Evolutionary conservation across 2,888 invertebrate species (phyloP).

Genomic region (Meteorus cinctellus): DNA sequence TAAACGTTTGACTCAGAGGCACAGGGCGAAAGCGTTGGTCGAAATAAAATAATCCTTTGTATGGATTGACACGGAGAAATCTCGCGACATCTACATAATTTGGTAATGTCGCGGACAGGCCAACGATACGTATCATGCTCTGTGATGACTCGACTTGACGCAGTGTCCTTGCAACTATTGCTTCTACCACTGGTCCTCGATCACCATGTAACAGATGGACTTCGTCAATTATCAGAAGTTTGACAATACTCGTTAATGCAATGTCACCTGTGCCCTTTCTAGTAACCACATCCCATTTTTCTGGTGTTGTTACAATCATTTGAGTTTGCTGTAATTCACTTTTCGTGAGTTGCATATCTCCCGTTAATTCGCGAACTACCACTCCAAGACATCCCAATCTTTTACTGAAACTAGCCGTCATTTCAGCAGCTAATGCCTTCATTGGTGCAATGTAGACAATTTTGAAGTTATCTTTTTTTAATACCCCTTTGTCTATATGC

Average conservation of each 20-base stretch:
- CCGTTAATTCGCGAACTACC: conserved; percentile 92
- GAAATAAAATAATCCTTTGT: conserved; percentile 94
- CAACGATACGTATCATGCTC: conserved; percentile 97
- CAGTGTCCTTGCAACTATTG: conserved; percentile 95
- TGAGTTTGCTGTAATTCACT: conserved; percentile 95
- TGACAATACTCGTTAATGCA: conserved; percentile 90
- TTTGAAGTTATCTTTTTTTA: conserved; percentile 95
- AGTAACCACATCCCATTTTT: conserved; percentile 99
- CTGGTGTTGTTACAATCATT: conserved; percentile 98
- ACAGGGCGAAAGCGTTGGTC: conserved; percentile 96
- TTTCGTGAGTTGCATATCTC: conserved; percentile 98
- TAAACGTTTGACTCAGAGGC: conserved; percentile 92
- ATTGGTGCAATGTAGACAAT: conserved; percentile 99
- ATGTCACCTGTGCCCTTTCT: conserved; percentile 94
- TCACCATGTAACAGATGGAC: conserved; percentile 98
- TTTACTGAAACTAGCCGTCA: conserved; percentile 94
- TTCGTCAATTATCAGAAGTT: conserved; percentile 96
- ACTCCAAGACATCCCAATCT: conserved; percentile 86
- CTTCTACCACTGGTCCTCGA: conserved; percentile 97
- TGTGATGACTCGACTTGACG: conserved; percentile 93
- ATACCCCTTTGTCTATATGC: conserved; percentile 86
- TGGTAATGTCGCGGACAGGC: conserved; percentile 96
- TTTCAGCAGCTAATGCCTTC: conserved; percentile 99
- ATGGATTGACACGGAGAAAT: conserved; percentile 94
- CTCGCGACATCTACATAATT: conserved; percentile 97